Base-by-base conservation (phyloP, 2,113 vertebrate genomes). In the Nothobranchius furzeri region DNA sequence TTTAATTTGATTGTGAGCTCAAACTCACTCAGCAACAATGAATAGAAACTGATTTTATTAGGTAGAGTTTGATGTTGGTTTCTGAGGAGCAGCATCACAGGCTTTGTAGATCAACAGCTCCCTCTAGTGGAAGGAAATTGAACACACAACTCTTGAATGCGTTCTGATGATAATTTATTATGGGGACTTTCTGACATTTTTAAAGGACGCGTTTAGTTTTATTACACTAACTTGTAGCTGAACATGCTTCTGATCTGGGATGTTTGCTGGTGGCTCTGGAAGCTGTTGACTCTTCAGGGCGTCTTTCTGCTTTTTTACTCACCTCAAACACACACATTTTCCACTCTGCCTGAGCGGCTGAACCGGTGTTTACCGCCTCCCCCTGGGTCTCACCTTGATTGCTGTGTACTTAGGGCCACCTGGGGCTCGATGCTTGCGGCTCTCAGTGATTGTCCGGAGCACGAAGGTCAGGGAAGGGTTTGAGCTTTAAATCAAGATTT, bases 391-490 rank as follows among this genome's bases (percentile, higher is more conserved):
- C 74, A 63, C 73, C 73, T 66, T 79, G 80, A 87, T 85, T 86
- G 59, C 80, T 67, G 55, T 68, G 64, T 59, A 52, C 78, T 75
- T 77, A 55, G 61, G 69, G 77, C 67, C 77, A 66, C 76, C 75
- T 73, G 70, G 69, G 75, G 66, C 51, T 48, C 63, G 70, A 75
- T 64, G 65, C 78, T 60, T 36, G 45, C 71, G 57, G 66, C 66
- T 71, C 43, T 20, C 60, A 71, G 58, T 81, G 75, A 76, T 72
- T 81, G 81, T 77, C 74, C 61, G 9, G 68, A 45, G 67, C 64
- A 56, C 75, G 66, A 70, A 83, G 86, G 84, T 81, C 80, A 81
- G 60, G 75, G 48, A 74, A 75, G 82, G 78, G 68, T 78, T 83
- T 79, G 55, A 80, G 82, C 64, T 83, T 63, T 79, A 69, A 64